A percentile compares a stretch with the other conserved stretches of the same genome.
Evolutionary conservation across 2,797 vertebrate genomes (phyloP).

Genomic region (Scolopax rusticola): DNA sequence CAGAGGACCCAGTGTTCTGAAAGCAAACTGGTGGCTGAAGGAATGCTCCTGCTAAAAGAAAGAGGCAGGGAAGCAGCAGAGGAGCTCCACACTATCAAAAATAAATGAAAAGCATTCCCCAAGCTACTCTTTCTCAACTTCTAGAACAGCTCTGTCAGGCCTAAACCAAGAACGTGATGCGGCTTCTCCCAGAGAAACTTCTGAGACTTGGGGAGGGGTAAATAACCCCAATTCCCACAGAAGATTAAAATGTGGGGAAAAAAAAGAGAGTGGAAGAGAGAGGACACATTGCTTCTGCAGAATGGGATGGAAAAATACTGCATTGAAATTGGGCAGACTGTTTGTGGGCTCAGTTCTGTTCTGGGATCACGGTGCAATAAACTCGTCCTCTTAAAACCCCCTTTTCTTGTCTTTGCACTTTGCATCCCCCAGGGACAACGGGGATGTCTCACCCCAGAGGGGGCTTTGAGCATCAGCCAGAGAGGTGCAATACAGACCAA

Average conservation of each 20-base stretch:
- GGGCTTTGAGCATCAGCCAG: background rate
- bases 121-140: background rate
- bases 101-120: background rate
- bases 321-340: background rate
- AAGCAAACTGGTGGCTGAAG: background rate
- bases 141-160: background rate
- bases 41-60: background rate
- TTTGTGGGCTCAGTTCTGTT: background rate
- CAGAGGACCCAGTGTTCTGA: constrained; percentile 23
- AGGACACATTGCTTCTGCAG: background rate
- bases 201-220: background rate
- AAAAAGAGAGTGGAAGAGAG: background rate
- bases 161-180: background rate
- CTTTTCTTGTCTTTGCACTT: background rate
- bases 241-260: background rate
- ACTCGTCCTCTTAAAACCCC: background rate
- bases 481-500: background rate
- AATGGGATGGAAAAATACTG: background rate
- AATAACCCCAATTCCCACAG: background rate
- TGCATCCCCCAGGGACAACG: background rate
- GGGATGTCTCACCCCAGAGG: background rate
- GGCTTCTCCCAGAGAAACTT: background rate
- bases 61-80: background rate
- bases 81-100: background rate
- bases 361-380: background rate